Evolutionary conservation across 2,797 vertebrate genomes (phyloP).

Genomic region (Bryconaethiops microstoma): DNA sequence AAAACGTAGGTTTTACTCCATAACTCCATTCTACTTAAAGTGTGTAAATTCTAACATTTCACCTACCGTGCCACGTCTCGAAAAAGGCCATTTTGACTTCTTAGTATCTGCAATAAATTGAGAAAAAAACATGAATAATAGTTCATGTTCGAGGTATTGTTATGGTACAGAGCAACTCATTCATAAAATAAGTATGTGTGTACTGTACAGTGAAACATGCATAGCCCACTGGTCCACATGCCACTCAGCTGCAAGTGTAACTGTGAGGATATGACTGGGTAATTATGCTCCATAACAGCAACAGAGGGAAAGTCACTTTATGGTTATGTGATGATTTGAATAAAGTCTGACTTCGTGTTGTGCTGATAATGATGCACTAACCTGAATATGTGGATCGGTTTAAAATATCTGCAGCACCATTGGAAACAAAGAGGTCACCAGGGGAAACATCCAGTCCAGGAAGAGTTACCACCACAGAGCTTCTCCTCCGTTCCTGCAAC

Average conservation of each 20-base stretch:
- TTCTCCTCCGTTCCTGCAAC: conserved; percentile 78
- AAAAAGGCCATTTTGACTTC: conserved; percentile 90
- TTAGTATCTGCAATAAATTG: conserved; percentile 78
- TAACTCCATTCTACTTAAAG: not conserved
- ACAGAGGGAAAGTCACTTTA: not conserved
- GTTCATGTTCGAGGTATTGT: not conserved
- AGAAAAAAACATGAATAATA: not conserved
- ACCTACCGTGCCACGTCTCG: conserved; percentile 81
- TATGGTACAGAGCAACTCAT: not conserved
- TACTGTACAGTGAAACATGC: not conserved
- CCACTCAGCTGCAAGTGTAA: not conserved
- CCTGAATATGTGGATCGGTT: conserved; percentile 73
- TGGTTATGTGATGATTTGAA: not conserved
- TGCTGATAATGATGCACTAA: conserved; percentile 42
- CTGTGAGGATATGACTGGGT: not conserved
- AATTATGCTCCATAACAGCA: not conserved
- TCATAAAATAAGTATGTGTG: not conserved
- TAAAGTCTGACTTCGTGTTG: not conserved
- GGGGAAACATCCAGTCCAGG: conserved; percentile 85
- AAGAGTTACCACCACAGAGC: conserved; percentile 87
- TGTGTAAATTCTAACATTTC: conserved; percentile 14
- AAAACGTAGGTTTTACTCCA: not conserved
- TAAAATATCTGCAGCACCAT: conserved; percentile 78
- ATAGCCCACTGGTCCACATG: not conserved
- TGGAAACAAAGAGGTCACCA: conserved; percentile 87